Conservation (phyloP, 1,140 invertebrate genomes). For the Drosophila punjabiensis region DNA sequence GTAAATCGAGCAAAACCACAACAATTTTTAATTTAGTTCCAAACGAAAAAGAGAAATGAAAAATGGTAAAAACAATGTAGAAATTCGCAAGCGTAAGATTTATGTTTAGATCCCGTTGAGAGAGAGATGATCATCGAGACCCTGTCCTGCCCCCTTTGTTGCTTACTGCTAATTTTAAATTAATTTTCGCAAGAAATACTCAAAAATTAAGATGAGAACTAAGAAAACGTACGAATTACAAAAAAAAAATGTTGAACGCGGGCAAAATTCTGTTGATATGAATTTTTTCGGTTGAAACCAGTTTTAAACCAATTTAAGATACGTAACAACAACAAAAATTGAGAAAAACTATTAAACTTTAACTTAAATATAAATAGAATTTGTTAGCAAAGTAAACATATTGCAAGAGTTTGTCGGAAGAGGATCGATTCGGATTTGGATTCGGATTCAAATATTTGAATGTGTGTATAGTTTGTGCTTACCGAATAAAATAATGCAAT, state of each 20-base stretch:
- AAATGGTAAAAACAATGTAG: slow-evolving; percentile 17
- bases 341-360: slow-evolving; percentile 76
- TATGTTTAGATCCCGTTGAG: slow-evolving; percentile 57
- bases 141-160: slow-evolving; percentile 56
- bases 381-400: slow-evolving; percentile 81
- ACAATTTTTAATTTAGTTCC: slow-evolving; percentile 54
- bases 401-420: slow-evolving; percentile 39
- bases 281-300: slow-evolving; percentile 74
- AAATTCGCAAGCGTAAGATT: slow-evolving; percentile 76
- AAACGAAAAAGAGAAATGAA: slow-evolving; percentile 25
- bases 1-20: slow-evolving; percentile 33
- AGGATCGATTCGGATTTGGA: slow-evolving; percentile 37
- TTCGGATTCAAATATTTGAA: slow-evolving; percentile 61
- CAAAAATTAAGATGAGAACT: slow-evolving; percentile 36
- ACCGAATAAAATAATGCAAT: slow-evolving; percentile 74
- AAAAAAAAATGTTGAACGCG: slow-evolving; percentile 45
- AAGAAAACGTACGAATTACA: slow-evolving; percentile 39
- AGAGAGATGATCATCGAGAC: slow-evolving; percentile 36
- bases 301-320: slow-evolving; percentile 77
- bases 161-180: slow-evolving; percentile 80
- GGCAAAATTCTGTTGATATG: slow-evolving; percentile 76
- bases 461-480: slow-evolving; percentile 82
- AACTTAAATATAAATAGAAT: slow-evolving; percentile 82
- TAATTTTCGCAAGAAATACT: slow-evolving; percentile 67
- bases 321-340: slow-evolving; percentile 46